Base-by-base conservation (phyloP, 2,113 vertebrate species). In the Larimichthys crocea region DNA sequence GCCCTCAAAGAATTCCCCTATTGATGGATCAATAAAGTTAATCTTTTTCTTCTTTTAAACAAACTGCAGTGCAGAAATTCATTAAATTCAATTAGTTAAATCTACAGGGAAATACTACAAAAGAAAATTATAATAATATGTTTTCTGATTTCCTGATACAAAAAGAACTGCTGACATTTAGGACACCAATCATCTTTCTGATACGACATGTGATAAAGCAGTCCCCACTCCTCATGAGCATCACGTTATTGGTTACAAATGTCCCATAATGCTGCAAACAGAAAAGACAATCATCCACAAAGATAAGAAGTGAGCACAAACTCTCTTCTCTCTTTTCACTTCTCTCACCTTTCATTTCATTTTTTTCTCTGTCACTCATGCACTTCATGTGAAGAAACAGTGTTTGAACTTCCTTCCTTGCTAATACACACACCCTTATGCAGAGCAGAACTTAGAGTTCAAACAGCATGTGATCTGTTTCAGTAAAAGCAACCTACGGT, bases 391-490 rank as follows among this genome's bases (percentile, higher is more conserved):
- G 17, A 42, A 5, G 42, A 75, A 15, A 20, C 1, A 60, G 22
- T 5, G 20, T 31, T 6, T 66, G 6, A 69, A 71, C 70, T 77
- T 82, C 66, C 84, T 40, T 35, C 50, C 60, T 73, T 48, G 42
- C 15, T 64, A 52, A 79, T 0, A 17, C 57, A 48, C 17, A 60
- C 14, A 55, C 15, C 19, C 15, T 15, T 17, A 40, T 62, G 5
- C 29, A 42, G 46, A 63, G 1, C 11, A 82, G 15, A 42, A 16
- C 14, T 24, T 11, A 11, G 5, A 60, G 29, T 31, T 50, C 44
- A 48, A 29, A 42, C 24, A 49, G 11, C 19, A 6, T 55, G 10
- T 3, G 24, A 48, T 53, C 19, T n/a, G 62, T 50, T n/a, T 66
- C 70, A 61, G 42, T 62, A 46, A 79, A 68, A 10, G 57, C 10